Percentiles rank a stretch among this genome's conserved stretches.
Conservation (phyloP, 2,888 invertebrate genomes). For the Choreutis nemorana region DNA sequence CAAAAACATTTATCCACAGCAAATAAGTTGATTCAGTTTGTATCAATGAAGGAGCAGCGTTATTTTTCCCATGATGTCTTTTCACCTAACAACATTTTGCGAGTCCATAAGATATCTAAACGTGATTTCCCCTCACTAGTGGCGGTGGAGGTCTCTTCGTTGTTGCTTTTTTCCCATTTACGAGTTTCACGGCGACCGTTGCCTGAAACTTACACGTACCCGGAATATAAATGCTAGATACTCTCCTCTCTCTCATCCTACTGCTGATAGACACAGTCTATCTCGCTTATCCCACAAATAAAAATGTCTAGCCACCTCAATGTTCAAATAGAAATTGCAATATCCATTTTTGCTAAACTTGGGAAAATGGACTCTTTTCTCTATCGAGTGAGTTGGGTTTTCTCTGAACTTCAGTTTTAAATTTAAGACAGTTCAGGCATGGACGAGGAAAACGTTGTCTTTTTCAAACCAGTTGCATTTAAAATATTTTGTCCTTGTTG, state of each 20-base stretch:
- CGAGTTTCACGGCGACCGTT: conserved; percentile 67
- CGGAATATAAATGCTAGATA: conserved; percentile 61
- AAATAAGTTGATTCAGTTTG: background rate
- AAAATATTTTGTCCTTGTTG: conserved; percentile 56
- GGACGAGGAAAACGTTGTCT: conserved; percentile 51
- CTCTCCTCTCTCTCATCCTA: conserved; percentile 26
- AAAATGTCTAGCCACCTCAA: conserved; percentile 60
- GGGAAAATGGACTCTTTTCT: conserved; percentile 27
- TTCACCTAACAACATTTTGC: too few species aligned
- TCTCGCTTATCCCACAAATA: conserved; percentile 54
- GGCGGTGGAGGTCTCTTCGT: conserved; percentile 58
- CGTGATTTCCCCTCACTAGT: conserved; percentile 46
- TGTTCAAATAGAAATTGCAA: conserved; percentile 55
- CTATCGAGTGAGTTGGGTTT: conserved; percentile 19
- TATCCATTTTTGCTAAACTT: conserved; percentile 30
- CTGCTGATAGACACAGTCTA: conserved; percentile 18
- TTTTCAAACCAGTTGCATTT: conserved; percentile 62
- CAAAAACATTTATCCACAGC: conserved; percentile 2
- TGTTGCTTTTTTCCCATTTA: conserved; percentile 68
- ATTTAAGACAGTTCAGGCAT: conserved; percentile 28
- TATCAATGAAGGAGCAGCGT: conserved; percentile 10
- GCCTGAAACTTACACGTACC: conserved; percentile 67
- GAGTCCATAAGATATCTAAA: conserved; percentile 18
- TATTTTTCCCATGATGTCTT: too few species aligned
- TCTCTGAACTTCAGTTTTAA: conserved; percentile 11